These are phyloP conservation scores for Arenaria interpres DNA, from an alignment of 2,113 vertebrate species.

Conservation along the genomic window DNA sequence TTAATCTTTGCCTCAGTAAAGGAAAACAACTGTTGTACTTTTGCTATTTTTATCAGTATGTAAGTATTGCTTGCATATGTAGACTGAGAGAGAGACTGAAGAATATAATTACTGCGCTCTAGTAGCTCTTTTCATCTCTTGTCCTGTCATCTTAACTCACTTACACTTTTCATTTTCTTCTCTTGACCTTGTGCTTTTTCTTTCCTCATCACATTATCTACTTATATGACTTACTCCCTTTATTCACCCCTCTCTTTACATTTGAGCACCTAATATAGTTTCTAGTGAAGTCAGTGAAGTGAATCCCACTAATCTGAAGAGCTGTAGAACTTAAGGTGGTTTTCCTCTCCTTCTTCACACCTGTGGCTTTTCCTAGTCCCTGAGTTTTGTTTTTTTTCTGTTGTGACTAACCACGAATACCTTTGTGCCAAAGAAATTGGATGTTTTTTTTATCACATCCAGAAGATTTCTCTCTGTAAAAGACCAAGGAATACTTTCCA, in stretches of 20 bases:
- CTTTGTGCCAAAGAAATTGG: neutral
- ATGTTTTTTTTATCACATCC: neutral
- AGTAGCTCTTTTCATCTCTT: neutral
- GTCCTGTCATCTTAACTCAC: neutral
- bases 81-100: neutral
- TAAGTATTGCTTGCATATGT: neutral
- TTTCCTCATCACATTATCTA: neutral
- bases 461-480: neutral
- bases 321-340: neutral
- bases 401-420: neutral
- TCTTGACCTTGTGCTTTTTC: neutral
- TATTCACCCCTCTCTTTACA: neutral
- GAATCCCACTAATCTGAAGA: neutral
- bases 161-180: neutral
- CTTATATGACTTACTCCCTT: neutral
- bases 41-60: neutral
- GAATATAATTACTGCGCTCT: neutral
- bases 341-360: neutral
- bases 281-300: neutral
- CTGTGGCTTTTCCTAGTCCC: neutral
- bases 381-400: neutral
- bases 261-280: neutral
- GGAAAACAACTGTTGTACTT: neutral
- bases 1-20: neutral
- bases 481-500: neutral